Evolutionary conservation across 2,797 vertebrate species (phyloP).

Genomic region (Coluber constrictor): DNA sequence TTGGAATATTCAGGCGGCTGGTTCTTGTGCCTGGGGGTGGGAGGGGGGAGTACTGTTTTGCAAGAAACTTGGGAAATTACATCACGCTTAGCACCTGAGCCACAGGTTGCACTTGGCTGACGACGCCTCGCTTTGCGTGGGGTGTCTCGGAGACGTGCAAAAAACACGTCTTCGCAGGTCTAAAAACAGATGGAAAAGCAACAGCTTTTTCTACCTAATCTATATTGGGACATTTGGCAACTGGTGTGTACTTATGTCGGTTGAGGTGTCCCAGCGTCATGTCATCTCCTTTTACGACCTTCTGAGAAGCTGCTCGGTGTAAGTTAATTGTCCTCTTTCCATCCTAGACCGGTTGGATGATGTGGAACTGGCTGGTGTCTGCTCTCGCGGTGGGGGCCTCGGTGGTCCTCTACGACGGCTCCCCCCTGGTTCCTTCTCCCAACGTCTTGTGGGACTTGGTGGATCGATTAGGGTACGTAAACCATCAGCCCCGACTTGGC

Average conservation of each 20-base stretch:
- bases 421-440: constrained; percentile 88
- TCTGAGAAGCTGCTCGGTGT: not conserved
- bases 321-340: not conserved
- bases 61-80: not conserved
- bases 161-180: not conserved
- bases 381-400: constrained; percentile 88
- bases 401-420: constrained; percentile 92
- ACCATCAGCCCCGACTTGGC: fast-evolving
- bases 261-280: not conserved
- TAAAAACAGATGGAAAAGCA: not conserved
- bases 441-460: constrained; percentile 92
- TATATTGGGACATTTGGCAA: not conserved
- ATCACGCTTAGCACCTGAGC: not conserved
- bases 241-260: not conserved
- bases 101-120: not conserved
- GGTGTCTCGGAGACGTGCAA: not conserved
- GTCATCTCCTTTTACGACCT: not conserved
- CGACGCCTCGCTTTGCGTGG: too few relatives aligned
- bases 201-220: not conserved
- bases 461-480: constrained; percentile 87
- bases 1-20: not conserved
- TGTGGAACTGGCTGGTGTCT: constrained; percentile 97
- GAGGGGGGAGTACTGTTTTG: not conserved
- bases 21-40: not conserved
- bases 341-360: constrained; percentile 93